Evolutionary conservation across 2,797 vertebrate genomes (phyloP), one percentile per base, ranked within the genome.

Genomic region (Etheostoma perlongum): DNA sequence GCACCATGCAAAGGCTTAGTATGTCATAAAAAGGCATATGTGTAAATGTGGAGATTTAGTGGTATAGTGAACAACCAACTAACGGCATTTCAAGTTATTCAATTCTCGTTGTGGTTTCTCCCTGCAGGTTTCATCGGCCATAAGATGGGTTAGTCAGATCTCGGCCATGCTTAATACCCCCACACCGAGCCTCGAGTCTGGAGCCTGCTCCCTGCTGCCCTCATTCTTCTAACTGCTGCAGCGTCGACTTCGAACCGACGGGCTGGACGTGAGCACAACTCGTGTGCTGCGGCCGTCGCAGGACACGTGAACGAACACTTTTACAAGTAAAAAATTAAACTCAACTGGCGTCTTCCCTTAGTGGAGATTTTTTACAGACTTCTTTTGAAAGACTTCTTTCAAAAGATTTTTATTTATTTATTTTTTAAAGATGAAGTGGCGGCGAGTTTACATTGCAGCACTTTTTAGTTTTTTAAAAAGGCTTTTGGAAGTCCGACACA

Each of bases 111-210:
- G 36, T 40, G 36, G 4, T n/a, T 30, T 27, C 4, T 67, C 54
- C 18, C 55, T 60, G 53, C 89, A 99, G 98, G 96, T 99, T 99
- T 94, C 98, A 99, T 82, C 96, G 98, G 91, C 98, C 98, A 19
- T 99, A 96, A 95, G 91, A 77, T 66, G 82, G 74, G 52, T 77
- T 70, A 75, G 88, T 88, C 86, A 85, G 92, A 81, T 85, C 89
- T 94, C 91, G 84, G 90, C 90, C 90, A 67, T 70, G 67, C 42
- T 94, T 94, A 92, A 13, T 59, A 27, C 67, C 72, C 67, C 65
- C 27, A 72, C 91, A 85, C 27, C 1, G 81, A 95, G 95, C 94
- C 95, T 91, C 92, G 93, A 95, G 96, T 94, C 96, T 96, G 96
- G 71, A 92, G 94, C 93, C 94, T 88, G 92, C 88, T 91, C 91